Evolutionary conservation across 23 tunicate genomes (phyloP), one percentile per base, ranked within the genome.

Genomic region (Corella eumyota): DNA sequence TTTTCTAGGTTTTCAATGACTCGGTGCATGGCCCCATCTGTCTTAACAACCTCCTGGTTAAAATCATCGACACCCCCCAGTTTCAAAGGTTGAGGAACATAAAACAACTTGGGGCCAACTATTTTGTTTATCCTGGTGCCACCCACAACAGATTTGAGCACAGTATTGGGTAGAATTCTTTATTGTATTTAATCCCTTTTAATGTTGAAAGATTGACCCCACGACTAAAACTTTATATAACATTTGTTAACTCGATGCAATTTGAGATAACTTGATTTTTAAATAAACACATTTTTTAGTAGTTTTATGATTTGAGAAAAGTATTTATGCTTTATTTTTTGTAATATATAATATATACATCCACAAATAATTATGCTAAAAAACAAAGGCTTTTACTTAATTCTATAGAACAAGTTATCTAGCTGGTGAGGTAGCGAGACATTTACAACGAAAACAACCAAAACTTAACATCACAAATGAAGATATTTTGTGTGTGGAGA

Each of bases 71-170:
- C 60, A 83, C 93, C n/a, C 82, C 82, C 19, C 76, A 83, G 58
- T 75, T 83, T 53, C 93, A 83, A 63, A 52, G 93, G 15, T 77
- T 83, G 4, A 60, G 93, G 32, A 55, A 74, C 59, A 54, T 83
- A 24, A 83, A 83, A 57, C 93, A 83, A 45, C 73, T 83, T 53
- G 82, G 93, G 32, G 63, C 48, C 15, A 32, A 7, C 9, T 68
- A 83, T 50, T 68, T 50, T 53, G 77, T 83, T 7, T 83, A 61
- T 37, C 93, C 93, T 21, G 93, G 81, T 4, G 93, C 93, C 0
- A 68, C 73, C 1, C 93, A 83, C 46, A 83, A 83, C 51, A 59
- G 93, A 53, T 83, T 83, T 74, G 93, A 83, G 56, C 93, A 83
- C 58, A 38, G 81, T 33, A 74, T 83, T 50, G 93, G 91, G 79